These are phyloP conservation scores for Drosophila paucipuncta DNA, from an alignment of 2,888 invertebrate genomes.

Conservation along the genomic window DNA sequence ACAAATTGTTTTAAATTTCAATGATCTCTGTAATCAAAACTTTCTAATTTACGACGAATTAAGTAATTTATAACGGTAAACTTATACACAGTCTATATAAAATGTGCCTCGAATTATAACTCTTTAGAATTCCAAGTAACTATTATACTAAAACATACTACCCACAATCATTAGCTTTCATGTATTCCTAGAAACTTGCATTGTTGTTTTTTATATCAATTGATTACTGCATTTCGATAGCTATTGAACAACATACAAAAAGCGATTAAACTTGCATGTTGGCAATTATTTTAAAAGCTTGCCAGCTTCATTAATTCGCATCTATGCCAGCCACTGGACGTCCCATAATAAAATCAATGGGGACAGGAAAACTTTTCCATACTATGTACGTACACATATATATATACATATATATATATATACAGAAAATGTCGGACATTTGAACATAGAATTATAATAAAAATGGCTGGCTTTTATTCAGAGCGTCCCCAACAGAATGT, in stretches of 20 bases:
- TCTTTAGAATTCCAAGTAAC: not conserved
- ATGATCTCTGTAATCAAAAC: not conserved
- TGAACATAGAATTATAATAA: conserved; percentile 77
- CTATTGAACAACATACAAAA: conserved; percentile 12
- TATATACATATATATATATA: not conserved
- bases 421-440: conserved; percentile 60
- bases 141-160: not conserved
- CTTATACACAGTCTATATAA: not conserved
- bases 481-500: conserved; percentile 5
- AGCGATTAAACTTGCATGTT: conserved; percentile 22
- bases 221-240: not conserved
- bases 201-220: conserved; percentile 7
- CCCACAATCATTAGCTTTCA: not conserved
- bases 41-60: not conserved
- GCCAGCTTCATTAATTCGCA: conserved; percentile 57
- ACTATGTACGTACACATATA: not conserved
- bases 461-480: conserved; percentile 60
- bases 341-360: conserved; percentile 43
- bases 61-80: not conserved
- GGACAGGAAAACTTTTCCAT: conserved; percentile 35
- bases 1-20: not conserved
- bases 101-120: not conserved
- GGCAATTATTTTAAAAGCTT: conserved; percentile 75
- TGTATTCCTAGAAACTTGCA: not conserved
- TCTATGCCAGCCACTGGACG: conserved; percentile 31